These are phyloP conservation scores for Apomyelois bistriatella DNA, from an alignment of 2,888 invertebrate species.

Conservation along the genomic window DNA sequence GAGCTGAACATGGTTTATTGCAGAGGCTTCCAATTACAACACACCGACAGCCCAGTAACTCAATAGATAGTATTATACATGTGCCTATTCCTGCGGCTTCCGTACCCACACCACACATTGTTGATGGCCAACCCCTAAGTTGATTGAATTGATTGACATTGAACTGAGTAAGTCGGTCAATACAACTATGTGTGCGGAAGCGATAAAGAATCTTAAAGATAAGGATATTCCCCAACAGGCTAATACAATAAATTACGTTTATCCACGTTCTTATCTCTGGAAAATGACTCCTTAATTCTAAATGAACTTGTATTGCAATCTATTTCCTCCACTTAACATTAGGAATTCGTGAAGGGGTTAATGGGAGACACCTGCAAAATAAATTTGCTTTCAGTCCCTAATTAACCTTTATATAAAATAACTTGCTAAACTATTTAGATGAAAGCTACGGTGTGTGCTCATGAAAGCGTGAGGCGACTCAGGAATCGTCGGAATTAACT, in stretches of 20 bases:
- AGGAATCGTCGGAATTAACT: conserved; percentile 1
- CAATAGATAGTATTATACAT: not conserved
- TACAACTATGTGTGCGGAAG: too few species aligned
- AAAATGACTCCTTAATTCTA: too few species aligned
- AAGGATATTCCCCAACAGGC: too few species aligned
- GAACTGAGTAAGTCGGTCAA: too few species aligned
- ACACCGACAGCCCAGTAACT: not conserved
- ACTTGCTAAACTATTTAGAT: conserved; percentile 1
- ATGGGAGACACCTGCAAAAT: not conserved
- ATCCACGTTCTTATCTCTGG: too few species aligned
- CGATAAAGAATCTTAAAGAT: too few species aligned
- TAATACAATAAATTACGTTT: too few species aligned
- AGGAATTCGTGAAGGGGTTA: not conserved
- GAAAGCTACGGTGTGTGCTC: not conserved
- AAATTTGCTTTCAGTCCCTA: not conserved
- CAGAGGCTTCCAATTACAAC: conserved; percentile 14
- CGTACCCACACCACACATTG: not conserved
- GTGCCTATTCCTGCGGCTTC: not conserved
- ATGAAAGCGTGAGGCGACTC: conserved; percentile 6
- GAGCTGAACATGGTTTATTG: conserved; percentile 22
- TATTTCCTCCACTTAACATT: too few species aligned
- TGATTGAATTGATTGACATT: too few species aligned
- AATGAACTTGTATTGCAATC: too few species aligned
- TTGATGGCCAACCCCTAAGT: too few species aligned
- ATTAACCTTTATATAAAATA: conserved; percentile 5